A percentile compares a stretch with the other conserved stretches of the same genome.
These are phyloP conservation scores for Plecotus auritus DNA, from an alignment of 2,113 vertebrate species.

Conservation along the genomic window DNA sequence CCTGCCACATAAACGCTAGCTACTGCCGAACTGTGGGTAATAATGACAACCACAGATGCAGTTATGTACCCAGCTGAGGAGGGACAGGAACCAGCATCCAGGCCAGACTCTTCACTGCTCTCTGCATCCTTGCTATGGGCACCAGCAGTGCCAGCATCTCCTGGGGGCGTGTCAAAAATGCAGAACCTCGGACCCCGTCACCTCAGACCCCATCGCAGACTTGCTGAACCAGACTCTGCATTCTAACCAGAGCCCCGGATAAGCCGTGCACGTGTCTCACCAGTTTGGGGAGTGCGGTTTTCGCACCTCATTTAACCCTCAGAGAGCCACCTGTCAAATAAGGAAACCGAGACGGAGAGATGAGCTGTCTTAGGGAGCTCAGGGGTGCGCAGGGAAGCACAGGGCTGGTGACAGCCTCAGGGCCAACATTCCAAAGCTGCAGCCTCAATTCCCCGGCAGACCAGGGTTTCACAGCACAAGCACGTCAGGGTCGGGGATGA, in stretches of 20 bases:
- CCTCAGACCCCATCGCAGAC: background rate
- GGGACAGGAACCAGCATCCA: background rate
- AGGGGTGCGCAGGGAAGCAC: background rate
- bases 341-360: background rate
- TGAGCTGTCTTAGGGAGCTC: background rate
- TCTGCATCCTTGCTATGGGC: background rate
- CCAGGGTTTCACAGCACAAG: background rate
- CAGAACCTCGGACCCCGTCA: background rate
- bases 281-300: background rate
- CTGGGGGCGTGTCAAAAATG: background rate
- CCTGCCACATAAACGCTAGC: no score
- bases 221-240: background rate
- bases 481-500: background rate
- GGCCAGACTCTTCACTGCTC: background rate
- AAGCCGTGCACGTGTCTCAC: rapidly evolving
- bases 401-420: no score
- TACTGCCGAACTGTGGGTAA: no score
- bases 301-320: background rate
- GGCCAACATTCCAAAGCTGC: background rate
- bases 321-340: background rate
- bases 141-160: rapidly evolving
- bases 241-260: background rate
- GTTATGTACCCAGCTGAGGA: background rate
- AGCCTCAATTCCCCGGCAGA: rapidly evolving
- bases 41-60: background rate